These are phyloP conservation scores for Heliconius eleuchia DNA, from an alignment of 1,140 invertebrate genomes.

Conservation along the genomic window DNA sequence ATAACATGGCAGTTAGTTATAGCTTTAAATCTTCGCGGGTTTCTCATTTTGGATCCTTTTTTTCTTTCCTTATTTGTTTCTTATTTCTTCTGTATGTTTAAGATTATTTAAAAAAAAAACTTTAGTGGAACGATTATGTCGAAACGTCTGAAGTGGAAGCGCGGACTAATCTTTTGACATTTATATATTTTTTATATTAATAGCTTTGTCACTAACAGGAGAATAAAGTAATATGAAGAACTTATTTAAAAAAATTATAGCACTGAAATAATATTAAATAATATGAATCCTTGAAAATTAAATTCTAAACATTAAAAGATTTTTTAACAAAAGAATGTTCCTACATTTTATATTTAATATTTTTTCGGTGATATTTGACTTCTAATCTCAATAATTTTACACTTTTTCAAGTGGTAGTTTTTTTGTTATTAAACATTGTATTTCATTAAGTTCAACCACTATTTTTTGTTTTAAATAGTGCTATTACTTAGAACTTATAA, in stretches of 20 bases:
- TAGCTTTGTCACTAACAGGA: conserved; percentile 23
- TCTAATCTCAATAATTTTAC: not conserved
- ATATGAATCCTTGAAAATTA: too few species aligned
- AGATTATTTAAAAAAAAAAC: not conserved
- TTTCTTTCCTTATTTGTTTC: not conserved
- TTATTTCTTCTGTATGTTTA: not conserved
- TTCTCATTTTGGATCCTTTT: not conserved
- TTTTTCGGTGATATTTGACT: not conserved
- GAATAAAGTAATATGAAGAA: not conserved
- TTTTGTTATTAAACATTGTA: conserved; percentile 1
- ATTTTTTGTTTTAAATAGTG: not conserved
- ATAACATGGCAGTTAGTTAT: conserved; percentile 1
- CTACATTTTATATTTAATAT: not conserved
- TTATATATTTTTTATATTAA: not conserved
- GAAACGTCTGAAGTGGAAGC: not conserved
- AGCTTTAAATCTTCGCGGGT: conserved; percentile 3
- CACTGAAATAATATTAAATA: not conserved
- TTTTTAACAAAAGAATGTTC: too few species aligned
- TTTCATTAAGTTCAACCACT: not conserved
- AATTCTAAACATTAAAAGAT: too few species aligned
- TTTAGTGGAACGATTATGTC: not conserved
- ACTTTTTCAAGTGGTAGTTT: not conserved
- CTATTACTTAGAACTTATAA: not conserved
- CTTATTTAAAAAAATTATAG: not conserved
- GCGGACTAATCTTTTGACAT: not conserved